These are phyloP conservation scores for Isaurus tuberculatus DNA, from an alignment of 92 coral and sea anemone species.

Conservation along the genomic window DNA sequence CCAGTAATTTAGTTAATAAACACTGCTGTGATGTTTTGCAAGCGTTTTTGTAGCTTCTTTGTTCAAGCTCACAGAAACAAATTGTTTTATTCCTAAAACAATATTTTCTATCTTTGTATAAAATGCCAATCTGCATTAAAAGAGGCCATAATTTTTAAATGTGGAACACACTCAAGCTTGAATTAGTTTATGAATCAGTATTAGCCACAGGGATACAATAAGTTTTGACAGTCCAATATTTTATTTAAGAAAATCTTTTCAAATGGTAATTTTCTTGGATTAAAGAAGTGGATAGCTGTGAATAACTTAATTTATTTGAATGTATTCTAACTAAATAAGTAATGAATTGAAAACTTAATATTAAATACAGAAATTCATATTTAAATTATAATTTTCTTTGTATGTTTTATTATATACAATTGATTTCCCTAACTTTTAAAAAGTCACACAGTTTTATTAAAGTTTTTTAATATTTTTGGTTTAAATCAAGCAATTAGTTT, in stretches of 20 bases:
- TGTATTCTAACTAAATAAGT: neutral
- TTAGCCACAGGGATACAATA: neutral
- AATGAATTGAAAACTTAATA: neutral
- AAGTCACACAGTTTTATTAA: too few species aligned
- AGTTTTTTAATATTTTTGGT: too few species aligned
- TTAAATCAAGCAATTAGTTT: too few species aligned
- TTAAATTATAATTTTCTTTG: neutral
- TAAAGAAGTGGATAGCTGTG: neutral
- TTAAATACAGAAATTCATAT: neutral
- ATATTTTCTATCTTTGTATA: neutral
- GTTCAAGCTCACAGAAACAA: neutral
- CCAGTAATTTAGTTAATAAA: constrained; percentile 9
- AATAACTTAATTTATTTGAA: neutral
- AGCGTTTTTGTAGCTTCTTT: neutral
- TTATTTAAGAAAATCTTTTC: neutral
- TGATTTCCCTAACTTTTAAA: too few species aligned
- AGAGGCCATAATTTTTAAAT: neutral
- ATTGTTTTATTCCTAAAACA: neutral
- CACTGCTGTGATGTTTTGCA: neutral
- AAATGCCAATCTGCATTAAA: neutral
- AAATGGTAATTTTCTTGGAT: neutral
- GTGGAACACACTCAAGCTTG: neutral
- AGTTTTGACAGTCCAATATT: neutral
- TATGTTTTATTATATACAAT: too few species aligned
- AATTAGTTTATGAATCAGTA: neutral